Conservation (phyloP, 2,888 invertebrate species). For the Phytoseiulus persimilis region DNA sequence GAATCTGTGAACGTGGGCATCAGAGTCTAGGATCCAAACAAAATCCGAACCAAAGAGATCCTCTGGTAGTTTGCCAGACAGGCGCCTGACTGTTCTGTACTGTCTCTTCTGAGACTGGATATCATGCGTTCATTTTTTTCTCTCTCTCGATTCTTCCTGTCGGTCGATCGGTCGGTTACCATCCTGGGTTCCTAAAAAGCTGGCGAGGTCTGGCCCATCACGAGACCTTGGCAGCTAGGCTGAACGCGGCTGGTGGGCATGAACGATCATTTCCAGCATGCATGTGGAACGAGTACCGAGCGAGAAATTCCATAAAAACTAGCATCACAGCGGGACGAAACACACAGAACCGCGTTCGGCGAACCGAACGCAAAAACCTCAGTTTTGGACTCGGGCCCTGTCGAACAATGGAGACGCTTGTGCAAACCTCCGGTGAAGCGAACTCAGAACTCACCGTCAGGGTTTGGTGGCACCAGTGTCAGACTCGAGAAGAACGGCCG, state of each 20-base stretch:
- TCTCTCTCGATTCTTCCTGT: too few species aligned
- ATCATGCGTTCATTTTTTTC: not conserved
- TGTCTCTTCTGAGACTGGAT: not conserved
- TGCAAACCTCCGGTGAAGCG: not conserved
- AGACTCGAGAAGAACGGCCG: conserved; percentile 90
- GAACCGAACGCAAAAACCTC: not conserved
- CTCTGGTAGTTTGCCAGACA: too few species aligned
- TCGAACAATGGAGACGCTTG: not conserved
- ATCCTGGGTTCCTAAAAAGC: not conserved
- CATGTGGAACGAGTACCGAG: too few species aligned
- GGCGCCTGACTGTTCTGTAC: not conserved
- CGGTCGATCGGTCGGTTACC: not conserved
- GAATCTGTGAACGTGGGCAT: too few species aligned
- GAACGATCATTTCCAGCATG: too few species aligned
- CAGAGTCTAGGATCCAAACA: too few species aligned
- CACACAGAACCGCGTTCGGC: not conserved
- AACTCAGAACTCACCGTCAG: conserved; percentile 40
- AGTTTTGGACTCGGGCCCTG: not conserved
- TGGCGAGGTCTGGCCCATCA: not conserved
- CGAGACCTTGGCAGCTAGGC: not conserved
- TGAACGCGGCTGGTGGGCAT: not conserved
- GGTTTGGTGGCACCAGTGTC: conserved; percentile 45
- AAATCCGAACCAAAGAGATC: too few species aligned
- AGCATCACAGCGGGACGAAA: too few species aligned
- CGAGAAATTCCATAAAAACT: too few species aligned